Base-by-base conservation (phyloP, 2,113 vertebrate species). In the Apteryx owenii region DNA sequence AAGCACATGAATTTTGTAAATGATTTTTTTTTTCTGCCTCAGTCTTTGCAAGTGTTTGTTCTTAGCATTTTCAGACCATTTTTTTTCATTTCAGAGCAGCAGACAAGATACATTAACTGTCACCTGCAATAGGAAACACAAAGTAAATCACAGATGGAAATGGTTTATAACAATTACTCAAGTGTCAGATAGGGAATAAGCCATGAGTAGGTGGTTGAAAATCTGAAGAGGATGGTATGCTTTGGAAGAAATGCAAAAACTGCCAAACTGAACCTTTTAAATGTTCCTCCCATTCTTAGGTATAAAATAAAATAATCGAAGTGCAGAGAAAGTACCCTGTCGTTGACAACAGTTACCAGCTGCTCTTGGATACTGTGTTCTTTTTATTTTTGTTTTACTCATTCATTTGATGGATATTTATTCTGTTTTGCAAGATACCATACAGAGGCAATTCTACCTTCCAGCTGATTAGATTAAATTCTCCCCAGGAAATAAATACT, bases 141-240 rank as follows among this genome's bases (percentile, higher is more conserved):
- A 94, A 93, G 51, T 82, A 90, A 97, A 95, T 93, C 91, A 95
- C 73, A 85, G 85, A 95, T 94, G 89, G 85, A 95, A 95, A 96
- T 78, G 75, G 53, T 93, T 95, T 93, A 69, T 88, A 95, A 90
- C 82, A 96, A 94, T 96, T 97, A 75, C 53, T 96, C 81, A 90
- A 91, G 69, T 92, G 93, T 97, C 85, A 95, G 48, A 64, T 60
- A 91, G 58, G 15, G 68, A 97, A 95, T 68, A 94, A 89, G 50
- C 60, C 2, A 2, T 64, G 75, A 95, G 71, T 85, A 95, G 75
- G 89, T 0, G 0, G 75, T 42, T 80, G 78, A 56, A 92, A 97
- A 93, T 81, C 56, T 83, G 65, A 89, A 94, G 66, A 94, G 70
- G 75, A 89, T 46, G 66, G 85, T 60, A 64, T 60, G 46, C 44